Base-by-base conservation (phyloP, 2,888 invertebrate species). In the Hymenopus coronatus region DNA sequence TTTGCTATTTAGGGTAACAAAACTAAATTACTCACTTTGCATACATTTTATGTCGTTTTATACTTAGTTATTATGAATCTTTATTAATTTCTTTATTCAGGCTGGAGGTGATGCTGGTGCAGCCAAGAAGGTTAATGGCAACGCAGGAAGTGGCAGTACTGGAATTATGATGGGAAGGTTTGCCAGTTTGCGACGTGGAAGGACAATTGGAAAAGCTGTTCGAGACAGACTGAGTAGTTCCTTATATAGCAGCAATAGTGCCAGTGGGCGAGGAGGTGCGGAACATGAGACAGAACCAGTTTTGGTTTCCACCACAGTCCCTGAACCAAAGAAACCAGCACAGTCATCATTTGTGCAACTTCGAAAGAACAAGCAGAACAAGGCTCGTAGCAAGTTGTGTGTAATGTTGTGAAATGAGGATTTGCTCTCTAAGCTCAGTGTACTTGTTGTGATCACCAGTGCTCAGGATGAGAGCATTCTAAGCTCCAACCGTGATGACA, bases 211-310 rank as follows among this genome's bases (percentile, higher is more conserved):
- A 88, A 95, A 95, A 92, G 94, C 94, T 1, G 94, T 95, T 28
- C 93, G 94, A 33, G 94, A 94, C 82, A 94, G 95, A 89, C 92
- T 95, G 83, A 94, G 94, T 88, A 94, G 94, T 91, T 94, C 95
- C 0, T 92, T 95, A 81, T 95, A 95, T 92, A 92, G 93, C 9
- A 92, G 93, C 28, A 93, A 92, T 89, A 91, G 90, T 33, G 87
- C 84, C 89, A 87, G 85, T 82, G 70, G 28, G 92, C 28, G 92
- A 92, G 89, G 90, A 89, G 33, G 86, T 54, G 89, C 82, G 25
- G 84, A 88, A 85, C 88, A 86, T 33, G 84, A 88, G 20, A 28
- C 82, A 15, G 82, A 84, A 82, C 46, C 88, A 30, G 85, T 30
- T 25, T 81, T 30, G 28, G 85, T 88, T 46, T 86, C 83, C 27